phyloP scores from a whole-genome alignment of 2,113 vertebrate genomes.

The Grammomys dolichurus region DNA sequence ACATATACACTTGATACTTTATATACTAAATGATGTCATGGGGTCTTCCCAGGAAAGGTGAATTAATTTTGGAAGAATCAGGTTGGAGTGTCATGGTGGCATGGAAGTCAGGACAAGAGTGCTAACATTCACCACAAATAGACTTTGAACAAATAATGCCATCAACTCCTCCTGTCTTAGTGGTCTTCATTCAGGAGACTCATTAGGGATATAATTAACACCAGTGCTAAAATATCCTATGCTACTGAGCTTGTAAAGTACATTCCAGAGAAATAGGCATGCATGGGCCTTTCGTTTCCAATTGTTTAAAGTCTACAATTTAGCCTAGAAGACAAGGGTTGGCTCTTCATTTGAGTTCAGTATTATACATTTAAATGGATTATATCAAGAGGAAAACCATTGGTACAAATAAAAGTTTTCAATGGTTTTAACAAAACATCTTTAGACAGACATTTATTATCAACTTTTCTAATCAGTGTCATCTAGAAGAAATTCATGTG shows the following conservation, averaged over 20 bases:
- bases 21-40: neutral
- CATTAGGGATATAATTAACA: neutral
- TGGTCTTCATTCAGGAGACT: neutral
- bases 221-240: neutral
- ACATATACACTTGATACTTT: neutral
- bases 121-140: neutral
- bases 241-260: slow-evolving; percentile 5
- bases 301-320: neutral
- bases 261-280: slow-evolving; percentile 20
- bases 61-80: neutral
- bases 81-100: neutral
- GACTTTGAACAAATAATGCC: neutral
- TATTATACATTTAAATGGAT: slow-evolving; percentile 16
- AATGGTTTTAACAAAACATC: neutral
- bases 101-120: neutral
- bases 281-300: neutral
- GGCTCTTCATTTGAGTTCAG: slow-evolving; percentile 54
- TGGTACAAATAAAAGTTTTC: slow-evolving; percentile 31
- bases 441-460: neutral
- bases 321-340: neutral
- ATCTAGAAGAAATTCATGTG: neutral
- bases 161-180: neutral
- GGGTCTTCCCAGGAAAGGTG: neutral
- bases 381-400: neutral
- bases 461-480: slow-evolving; percentile 2